Base-by-base conservation (phyloP, 2,113 vertebrate species). In the Cyanistes caeruleus region DNA sequence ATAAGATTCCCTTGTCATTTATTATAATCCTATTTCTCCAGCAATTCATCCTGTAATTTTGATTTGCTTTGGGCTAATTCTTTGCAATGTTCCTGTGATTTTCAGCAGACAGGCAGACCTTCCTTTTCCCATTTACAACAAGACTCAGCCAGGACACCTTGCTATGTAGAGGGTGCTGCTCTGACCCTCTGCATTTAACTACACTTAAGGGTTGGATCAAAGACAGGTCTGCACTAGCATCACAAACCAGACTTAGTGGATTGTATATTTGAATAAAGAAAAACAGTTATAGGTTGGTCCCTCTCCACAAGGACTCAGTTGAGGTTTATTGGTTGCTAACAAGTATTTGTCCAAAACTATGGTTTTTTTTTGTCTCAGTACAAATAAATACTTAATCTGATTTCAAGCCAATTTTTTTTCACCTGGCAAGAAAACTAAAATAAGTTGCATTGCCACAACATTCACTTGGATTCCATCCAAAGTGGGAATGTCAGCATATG, bases 11-110 rank as follows among this genome's bases (percentile, higher is more conserved):
- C 56, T 43, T 95, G 41, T 65, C 16, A 85, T 93, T 95, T 91
- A 92, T 65, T 74, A 52, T 72, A 94, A 93, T 87, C 41, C 41
- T 90, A n/a, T 67, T 93, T 76, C 91, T 95, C 78, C 16, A 79
- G 59, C 35, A 84, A 44, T 41, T 95, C 60, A 69, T 74, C 37
- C 65, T 82, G 51, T 49, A 78, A 84, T 83, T 90, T 87, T 77
- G 44, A 92, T 72, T 89, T 81, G 21, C 20, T 87, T 83, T 88
- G 5, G 51, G 15, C 46, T 63, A 24, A 15, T 60, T 85, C 49
- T 72, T 82, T 55, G 63, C 28, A 53, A 31, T 25, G 56, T 67
- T 81, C 41, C 55, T 49, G 27, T 60, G 19, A 55, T 70, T 87
- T 91, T 78, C 21, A 70, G 68, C 55, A 73, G 20, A 49, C 25